phyloP scores from a whole-genome alignment of 2,113 vertebrate species.

The Prinia subflava region DNA sequence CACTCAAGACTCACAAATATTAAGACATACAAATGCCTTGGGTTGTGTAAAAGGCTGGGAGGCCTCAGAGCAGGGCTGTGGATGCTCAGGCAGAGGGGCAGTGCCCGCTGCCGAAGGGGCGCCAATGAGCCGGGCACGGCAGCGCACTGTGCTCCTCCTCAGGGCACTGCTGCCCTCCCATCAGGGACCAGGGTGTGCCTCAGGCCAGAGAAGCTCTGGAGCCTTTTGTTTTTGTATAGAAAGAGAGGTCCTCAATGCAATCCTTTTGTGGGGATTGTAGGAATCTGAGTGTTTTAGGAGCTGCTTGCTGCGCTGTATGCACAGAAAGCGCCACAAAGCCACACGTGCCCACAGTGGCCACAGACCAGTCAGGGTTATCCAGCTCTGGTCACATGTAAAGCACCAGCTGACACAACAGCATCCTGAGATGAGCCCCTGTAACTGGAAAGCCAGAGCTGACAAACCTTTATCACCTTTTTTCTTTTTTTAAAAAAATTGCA shows the following conservation, averaged over 20 bases:
- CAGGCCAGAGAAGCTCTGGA: not conserved
- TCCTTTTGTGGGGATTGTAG: not conserved
- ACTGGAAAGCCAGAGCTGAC: not conserved
- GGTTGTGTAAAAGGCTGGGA: not conserved
- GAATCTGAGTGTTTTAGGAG: not conserved
- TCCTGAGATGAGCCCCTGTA: not conserved
- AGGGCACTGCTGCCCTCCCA: not conserved
- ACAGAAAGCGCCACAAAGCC: rapidly evolving
- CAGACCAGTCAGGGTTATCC: not conserved
- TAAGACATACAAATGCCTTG: not conserved
- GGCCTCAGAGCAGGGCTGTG: not conserved
- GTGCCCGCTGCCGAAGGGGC: not conserved
- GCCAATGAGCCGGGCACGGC: rapidly evolving
- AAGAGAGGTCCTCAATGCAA: not conserved
- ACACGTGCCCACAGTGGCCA: rapidly evolving
- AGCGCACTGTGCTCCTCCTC: not conserved
- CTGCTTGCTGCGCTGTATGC: rapidly evolving
- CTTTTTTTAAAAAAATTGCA: too few species aligned
- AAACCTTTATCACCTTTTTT: not conserved
- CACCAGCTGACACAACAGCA: not conserved
- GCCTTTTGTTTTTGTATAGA: not conserved
- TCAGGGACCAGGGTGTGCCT: rapidly evolving
- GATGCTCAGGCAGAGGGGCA: not conserved
- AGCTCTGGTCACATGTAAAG: not conserved
- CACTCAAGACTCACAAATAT: not conserved